Evolutionary conservation across 2,113 vertebrate species (phyloP).

Genomic region (Dolichotis patagonum): DNA sequence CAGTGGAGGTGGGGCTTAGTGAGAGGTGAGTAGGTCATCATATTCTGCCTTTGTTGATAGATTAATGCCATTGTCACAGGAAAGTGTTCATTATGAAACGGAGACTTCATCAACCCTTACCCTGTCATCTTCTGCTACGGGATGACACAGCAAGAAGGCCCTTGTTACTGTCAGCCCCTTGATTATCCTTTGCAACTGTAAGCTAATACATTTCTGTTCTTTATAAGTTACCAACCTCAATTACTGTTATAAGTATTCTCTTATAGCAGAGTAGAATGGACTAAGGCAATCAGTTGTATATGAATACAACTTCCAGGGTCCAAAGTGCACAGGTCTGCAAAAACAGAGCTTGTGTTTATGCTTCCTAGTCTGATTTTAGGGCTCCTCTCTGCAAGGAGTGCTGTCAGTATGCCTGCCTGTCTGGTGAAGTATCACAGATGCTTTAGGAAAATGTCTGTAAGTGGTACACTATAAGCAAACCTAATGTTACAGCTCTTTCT

Average conservation of each 20-base stretch:
- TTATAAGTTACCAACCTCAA: neutral
- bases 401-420: neutral
- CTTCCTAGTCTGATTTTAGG: neutral
- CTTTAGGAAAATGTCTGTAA: neutral
- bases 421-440: neutral
- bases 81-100: neutral
- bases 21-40: neutral
- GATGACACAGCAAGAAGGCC: neutral
- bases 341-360: neutral
- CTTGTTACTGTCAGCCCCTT: neutral
- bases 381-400: neutral
- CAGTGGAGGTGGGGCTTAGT: neutral
- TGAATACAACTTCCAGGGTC: neutral
- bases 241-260: neutral
- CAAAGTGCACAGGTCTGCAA: too few species aligned
- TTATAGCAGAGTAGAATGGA: neutral
- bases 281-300: neutral
- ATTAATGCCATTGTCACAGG: neutral
- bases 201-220: neutral
- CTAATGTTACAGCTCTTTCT: neutral
- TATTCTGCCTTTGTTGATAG: too few species aligned
- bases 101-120: neutral
- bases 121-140: neutral
- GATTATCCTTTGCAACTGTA: neutral
- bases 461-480: neutral